Base-by-base conservation (phyloP, 2,797 vertebrate genomes). In the Falco novaeseelandiae region DNA sequence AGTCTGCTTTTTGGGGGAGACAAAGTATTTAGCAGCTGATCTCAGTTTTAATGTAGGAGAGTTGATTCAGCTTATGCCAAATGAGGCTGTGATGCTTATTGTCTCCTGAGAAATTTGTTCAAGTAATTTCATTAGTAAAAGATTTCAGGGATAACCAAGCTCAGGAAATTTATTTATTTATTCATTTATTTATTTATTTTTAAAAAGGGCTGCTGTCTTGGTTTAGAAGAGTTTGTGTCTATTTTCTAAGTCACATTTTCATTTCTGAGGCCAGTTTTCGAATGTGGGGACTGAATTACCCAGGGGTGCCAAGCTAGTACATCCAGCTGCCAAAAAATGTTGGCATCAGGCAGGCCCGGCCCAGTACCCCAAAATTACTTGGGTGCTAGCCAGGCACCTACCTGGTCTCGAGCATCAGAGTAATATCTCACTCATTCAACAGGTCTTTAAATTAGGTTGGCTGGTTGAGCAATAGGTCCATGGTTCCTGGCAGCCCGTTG, bases 61-160 rank as follows among this genome's bases (percentile, higher is more conserved):
- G 74, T 85, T 71, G 12, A 73, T 95, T 93, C 34, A 76, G 62
- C 89, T 90, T 25, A 25, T 70, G 66, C 62, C 83, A 93, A 95
- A 95, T 81, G 78, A 94, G 61, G 27, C 55, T 89, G 61, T 63
- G 57, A 49, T 96, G 58, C 72, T 94, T 89, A 51, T 87, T 89
- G 77, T 94, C 92, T 93, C 86, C n/a, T 59, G 83, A 94, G 91
- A 90, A 86, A 94, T 66, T 87, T 74, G 22, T 71, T 87, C 22
- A 58, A 77, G 65, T 91, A 94, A 96, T 96, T 96, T 94, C 66
- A 92, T 91, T 90, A 97, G 78, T 52, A 26, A 93, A 79, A 83
- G 52, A 93, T 38, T 95, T 90, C 49, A 42, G 55, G 36, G 84
- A 77, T 44, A 94, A 70, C 54, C 5, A 10, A 92, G 69, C 58